These are phyloP conservation scores for Nemurella pictetii DNA, from an alignment of 2,888 invertebrate species.

Conservation along the genomic window DNA sequence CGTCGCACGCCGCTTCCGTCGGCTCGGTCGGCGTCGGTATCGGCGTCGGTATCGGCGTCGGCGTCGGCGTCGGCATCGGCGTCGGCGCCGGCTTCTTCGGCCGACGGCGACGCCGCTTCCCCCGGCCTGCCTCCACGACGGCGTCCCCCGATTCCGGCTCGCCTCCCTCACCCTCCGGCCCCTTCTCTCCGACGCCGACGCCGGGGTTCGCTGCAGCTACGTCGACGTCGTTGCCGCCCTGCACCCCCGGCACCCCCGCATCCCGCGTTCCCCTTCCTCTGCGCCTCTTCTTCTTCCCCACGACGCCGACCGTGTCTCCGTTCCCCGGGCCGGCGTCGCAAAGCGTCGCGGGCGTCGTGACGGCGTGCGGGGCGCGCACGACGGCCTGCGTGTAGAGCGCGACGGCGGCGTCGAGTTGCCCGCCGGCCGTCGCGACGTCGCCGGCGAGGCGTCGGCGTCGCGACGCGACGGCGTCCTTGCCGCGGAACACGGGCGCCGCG, in stretches of 20 bases:
- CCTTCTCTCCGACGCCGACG: no score
- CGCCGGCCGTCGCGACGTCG: conserved; percentile 59
- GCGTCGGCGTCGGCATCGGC: background rate
- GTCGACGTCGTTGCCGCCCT: no score
- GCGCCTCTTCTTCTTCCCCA: no score
- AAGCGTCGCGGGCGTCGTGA: background rate
- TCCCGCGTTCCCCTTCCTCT: no score
- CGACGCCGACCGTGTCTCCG: no score
- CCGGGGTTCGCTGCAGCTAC: no score
- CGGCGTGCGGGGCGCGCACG: conserved; percentile 71
- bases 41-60: background rate
- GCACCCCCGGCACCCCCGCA: no score
- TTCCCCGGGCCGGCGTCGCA: background rate
- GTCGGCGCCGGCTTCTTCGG: no score
- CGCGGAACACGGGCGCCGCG: conserved; percentile 67
- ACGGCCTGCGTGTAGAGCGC: conserved; percentile 72
- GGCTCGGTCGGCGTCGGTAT: background rate
- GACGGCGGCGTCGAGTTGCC: conserved; percentile 62
- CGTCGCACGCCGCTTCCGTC: conserved; percentile 53
- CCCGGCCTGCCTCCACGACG: background rate
- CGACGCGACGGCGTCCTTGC: conserved; percentile 66
- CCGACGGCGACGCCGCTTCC: background rate
- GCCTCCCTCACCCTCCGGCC: no score
- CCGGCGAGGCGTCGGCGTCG: conserved; percentile 65
- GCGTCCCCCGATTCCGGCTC: no score